These are phyloP conservation scores for Tribolium freemani DNA, from an alignment of 2,888 invertebrate species.

Conservation along the genomic window DNA sequence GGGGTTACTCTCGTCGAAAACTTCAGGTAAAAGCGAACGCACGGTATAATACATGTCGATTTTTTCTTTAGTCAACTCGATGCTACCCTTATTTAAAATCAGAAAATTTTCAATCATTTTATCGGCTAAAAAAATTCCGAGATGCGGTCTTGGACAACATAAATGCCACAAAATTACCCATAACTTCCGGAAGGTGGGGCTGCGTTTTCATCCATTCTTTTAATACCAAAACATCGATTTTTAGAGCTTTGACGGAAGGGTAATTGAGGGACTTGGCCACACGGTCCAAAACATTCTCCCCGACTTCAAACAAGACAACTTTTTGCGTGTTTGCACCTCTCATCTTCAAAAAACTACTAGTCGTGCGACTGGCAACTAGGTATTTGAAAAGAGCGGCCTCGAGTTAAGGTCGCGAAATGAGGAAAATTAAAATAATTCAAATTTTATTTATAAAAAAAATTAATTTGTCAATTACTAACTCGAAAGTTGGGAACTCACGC, in stretches of 20 bases:
- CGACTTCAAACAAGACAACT: neutral
- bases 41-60: conserved; percentile 17
- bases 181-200: neutral
- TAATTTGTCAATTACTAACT: too few species aligned
- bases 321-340: neutral
- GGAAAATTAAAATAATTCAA: too few species aligned
- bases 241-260: neutral
- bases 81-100: conserved; percentile 1
- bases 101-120: conserved; percentile 4
- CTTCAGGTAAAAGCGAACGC: neutral
- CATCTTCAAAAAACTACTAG: neutral
- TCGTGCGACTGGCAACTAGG: neutral
- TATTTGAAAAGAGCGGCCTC: too few species aligned
- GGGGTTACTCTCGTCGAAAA: neutral
- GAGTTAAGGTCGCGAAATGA: too few species aligned
- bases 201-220: conserved; percentile 2
- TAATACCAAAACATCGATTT: neutral
- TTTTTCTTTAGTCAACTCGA: conserved; percentile 4
- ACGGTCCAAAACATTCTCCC: neutral
- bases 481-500: too few species aligned
- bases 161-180: neutral
- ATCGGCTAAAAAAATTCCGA: neutral
- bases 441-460: too few species aligned
- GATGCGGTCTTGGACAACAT: too few species aligned
- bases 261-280: neutral